Conservation (phyloP, 2,113 vertebrate species). For the Lichenostomus cassidix region DNA sequence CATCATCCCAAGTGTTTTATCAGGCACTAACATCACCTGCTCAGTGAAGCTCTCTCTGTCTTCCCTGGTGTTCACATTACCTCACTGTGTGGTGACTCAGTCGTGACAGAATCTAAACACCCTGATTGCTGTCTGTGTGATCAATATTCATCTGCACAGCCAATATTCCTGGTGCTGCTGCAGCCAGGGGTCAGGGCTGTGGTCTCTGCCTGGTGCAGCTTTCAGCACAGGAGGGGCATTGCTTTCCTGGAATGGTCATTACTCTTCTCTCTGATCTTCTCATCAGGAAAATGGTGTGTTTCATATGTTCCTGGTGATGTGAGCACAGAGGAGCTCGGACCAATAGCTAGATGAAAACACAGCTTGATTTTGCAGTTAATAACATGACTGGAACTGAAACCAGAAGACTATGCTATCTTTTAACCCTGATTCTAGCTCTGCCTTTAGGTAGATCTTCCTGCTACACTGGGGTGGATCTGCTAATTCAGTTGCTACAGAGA, state of each 20-base stretch:
- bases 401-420: background rate
- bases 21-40: background rate
- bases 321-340: background rate
- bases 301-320: background rate
- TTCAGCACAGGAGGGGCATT: background rate
- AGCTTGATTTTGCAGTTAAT: slow-evolving; percentile 15
- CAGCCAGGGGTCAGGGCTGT: background rate
- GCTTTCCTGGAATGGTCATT: slow-evolving; percentile 6
- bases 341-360: background rate
- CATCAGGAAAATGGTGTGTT: background rate
- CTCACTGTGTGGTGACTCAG: background rate
- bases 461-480: background rate
- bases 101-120: background rate
- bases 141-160: background rate
- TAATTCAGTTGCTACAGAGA: background rate
- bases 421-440: background rate
- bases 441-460: background rate
- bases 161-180: background rate
- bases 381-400: background rate
- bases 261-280: background rate
- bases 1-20: background rate
- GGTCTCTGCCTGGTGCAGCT: background rate
- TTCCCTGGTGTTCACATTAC: background rate
- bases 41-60: background rate
- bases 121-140: background rate